Evolutionary conservation across 2,113 vertebrate genomes (phyloP).

Genomic region (Myrmecophaga tridactyla): DNA sequence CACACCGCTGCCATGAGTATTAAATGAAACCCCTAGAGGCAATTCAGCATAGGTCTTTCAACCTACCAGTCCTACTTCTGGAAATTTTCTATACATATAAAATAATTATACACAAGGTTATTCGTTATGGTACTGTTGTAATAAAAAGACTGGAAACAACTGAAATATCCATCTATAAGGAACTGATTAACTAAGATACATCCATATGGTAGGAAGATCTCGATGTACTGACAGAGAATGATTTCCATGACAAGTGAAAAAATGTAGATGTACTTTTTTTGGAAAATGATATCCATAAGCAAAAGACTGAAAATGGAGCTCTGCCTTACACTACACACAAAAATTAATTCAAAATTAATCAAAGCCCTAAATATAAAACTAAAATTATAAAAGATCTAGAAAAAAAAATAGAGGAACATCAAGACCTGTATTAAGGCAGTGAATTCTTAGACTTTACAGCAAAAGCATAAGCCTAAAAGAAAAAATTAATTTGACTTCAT

Average conservation of each 20-base stretch:
- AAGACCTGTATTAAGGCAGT: too few species aligned
- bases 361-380: too few species aligned
- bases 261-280: background rate
- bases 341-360: too few species aligned
- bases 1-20: background rate
- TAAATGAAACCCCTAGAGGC: background rate
- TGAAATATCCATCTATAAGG: background rate
- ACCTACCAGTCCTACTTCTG: background rate
- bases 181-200: background rate
- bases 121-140: background rate
- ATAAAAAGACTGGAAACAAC: slow-evolving; percentile 10
- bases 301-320: too few species aligned
- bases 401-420: too few species aligned
- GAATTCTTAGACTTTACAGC: too few species aligned
- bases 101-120: background rate
- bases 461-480: too few species aligned
- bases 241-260: background rate
- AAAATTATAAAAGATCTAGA: too few species aligned
- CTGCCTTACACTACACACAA: too few species aligned
- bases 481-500: too few species aligned
- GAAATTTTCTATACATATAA: background rate
- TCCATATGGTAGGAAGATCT: background rate
- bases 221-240: background rate
- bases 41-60: background rate
- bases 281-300: too few species aligned